Conservation (phyloP, 2,797 vertebrate species). For the Hemibagrus guttatus region DNA sequence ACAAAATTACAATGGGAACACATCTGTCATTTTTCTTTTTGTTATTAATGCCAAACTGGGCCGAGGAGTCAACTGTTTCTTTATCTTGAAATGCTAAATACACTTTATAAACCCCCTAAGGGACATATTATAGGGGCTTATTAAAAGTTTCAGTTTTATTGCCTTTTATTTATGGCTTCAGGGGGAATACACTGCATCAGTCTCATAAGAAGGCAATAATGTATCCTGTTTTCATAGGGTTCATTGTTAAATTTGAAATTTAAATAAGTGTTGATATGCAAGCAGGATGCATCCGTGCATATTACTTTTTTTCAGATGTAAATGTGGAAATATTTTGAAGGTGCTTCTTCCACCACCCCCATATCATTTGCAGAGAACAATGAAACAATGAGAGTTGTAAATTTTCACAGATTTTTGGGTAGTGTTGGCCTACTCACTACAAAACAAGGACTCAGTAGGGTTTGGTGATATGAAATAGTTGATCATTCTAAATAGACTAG, state of each 20-base stretch:
- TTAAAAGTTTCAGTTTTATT: slow-evolving; percentile 78
- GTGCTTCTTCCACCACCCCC: slow-evolving; percentile 19
- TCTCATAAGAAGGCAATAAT: slow-evolving; percentile 68
- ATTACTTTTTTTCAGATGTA: slow-evolving; percentile 55
- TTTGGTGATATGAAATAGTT: slow-evolving; percentile 15
- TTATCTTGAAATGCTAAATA: slow-evolving; percentile 66
- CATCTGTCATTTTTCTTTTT: slow-evolving; percentile 66
- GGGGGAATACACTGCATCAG: slow-evolving; percentile 62
- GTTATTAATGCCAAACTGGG: slow-evolving; percentile 55
- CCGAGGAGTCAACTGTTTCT: slow-evolving; percentile 56
- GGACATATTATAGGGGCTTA: slow-evolving; percentile 67
- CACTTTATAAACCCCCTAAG: slow-evolving; percentile 68
- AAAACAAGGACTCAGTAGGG: slow-evolving; percentile 8
- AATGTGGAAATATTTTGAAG: slow-evolving; percentile 52
- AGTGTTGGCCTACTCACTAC: neutral
- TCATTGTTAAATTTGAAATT: slow-evolving; percentile 62
- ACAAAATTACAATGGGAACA: slow-evolving; percentile 58
- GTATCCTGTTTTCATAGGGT: slow-evolving; percentile 62
- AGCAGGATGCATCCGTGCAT: slow-evolving; percentile 51
- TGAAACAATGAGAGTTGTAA: slow-evolving; percentile 39
- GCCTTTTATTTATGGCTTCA: slow-evolving; percentile 75
- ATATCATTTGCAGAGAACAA: slow-evolving; percentile 38
- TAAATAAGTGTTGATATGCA: slow-evolving; percentile 59
- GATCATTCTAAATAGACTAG: slow-evolving; percentile 9
- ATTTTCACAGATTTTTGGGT: slow-evolving; percentile 31